Base-by-base conservation (phyloP, 2,113 vertebrate species). In the Bufo bufo region DNA sequence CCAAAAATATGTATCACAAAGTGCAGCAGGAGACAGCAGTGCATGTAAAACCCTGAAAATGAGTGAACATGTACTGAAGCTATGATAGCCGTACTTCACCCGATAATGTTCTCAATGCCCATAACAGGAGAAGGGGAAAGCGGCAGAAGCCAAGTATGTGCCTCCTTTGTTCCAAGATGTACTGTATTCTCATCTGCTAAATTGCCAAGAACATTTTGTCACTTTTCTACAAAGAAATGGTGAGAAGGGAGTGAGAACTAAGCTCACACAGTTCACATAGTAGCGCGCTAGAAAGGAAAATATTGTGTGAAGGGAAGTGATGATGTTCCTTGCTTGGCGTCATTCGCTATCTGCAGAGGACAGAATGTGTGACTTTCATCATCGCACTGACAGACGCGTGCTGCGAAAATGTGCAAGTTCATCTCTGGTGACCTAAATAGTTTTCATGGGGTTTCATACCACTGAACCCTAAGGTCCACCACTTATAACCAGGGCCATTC, bases 101-200 rank as follows among this genome's bases (percentile, higher is more conserved):
- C 59, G 89, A 77, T 4, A 13, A 5, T 10, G 79, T 69, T 90
- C 78, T 0, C 0, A n/a, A 83, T 83, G 23, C n/a, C 54, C 63
- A 52, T 9, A 43, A 82, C 87, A 0, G 0, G 84, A 82, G 54
- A 47, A 87, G 88, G 0, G 74, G 10, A 12, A 89, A 78, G 14
- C 71, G 49, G 19, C 49, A 81, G 66, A 17, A 91, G 65, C 63
- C 80, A 91, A 87, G 89, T 90, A 63, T 58, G 10, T 69, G 52
- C 0, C n/a, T 0, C 4, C 11, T 17, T 66, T 14, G 13, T 69
- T 91, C 23, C 58, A 89, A 89, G 89, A 86, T 16, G 45, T 33
- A 33, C 33, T 33, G 33, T 3, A 86, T 6, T 86, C 78, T 74
- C 19, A 90, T 43, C 33, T 81, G 1, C 23, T 90, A 90, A n/a